phyloP scores from a whole-genome alignment of 2,113 vertebrate genomes.

The Paradoxurus hermaphroditus region DNA sequence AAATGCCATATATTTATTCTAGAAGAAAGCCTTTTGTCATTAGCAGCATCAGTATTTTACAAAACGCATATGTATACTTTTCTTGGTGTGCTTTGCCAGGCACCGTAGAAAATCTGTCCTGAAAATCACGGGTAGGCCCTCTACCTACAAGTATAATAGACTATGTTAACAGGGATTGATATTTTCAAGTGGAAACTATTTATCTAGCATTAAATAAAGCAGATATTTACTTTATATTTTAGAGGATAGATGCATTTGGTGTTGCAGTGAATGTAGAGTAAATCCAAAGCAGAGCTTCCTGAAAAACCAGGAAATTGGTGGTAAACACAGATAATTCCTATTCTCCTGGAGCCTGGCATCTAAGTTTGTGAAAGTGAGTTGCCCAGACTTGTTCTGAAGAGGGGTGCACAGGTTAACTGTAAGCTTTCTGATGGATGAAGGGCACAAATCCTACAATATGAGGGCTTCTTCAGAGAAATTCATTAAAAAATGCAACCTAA shows the following conservation, averaged over 20 bases:
- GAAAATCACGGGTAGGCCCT: background rate
- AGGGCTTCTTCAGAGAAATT: background rate
- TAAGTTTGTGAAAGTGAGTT: background rate
- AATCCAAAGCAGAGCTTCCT: background rate
- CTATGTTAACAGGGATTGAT: background rate
- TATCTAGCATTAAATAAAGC: background rate
- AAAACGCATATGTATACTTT: background rate
- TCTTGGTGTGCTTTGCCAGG: fast-evolving
- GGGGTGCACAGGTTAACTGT: fast-evolving
- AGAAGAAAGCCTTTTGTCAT: background rate
- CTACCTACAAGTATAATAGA: background rate
- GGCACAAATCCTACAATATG: background rate
- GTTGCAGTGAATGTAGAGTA: background rate
- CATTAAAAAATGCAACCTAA: background rate
- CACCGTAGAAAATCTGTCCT: background rate
- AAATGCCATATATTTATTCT: background rate
- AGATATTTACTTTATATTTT: background rate
- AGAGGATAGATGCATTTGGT: background rate
- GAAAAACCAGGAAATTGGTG: background rate
- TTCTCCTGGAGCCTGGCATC: background rate
- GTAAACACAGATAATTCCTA: background rate
- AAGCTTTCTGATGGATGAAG: background rate
- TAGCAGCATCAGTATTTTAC: background rate
- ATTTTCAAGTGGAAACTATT: background rate
- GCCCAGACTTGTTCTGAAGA: background rate